phyloP scores from a whole-genome alignment of 2,113 vertebrate genomes.

The Fregetta grallaria region DNA sequence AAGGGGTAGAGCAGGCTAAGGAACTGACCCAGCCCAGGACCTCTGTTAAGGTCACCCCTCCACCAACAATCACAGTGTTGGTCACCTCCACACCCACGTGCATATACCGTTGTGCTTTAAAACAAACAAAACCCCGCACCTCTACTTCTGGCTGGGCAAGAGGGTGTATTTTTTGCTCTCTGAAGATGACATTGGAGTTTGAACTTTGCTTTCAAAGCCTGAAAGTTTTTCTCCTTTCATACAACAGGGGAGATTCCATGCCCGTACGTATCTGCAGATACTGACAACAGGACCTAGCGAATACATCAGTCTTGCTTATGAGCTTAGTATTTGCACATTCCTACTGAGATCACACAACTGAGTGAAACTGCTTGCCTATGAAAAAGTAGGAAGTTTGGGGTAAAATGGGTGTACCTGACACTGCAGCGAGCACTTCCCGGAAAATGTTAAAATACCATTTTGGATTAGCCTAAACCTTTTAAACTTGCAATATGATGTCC shows the following conservation, averaged over 20 bases:
- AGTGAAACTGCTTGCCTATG: neutral
- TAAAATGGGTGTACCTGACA: neutral
- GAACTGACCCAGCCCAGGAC: fast-evolving
- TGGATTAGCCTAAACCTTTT: neutral
- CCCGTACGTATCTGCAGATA: neutral
- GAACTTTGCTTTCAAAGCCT: neutral
- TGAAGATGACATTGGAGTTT: neutral
- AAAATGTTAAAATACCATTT: neutral
- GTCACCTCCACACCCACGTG: neutral
- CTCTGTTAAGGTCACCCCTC: neutral
- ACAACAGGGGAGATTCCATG: neutral
- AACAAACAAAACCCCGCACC: neutral
- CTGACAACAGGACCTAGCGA: neutral
- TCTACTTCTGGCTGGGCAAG: neutral
- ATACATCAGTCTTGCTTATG: neutral
- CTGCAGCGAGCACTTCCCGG: neutral
- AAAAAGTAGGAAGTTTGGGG: neutral
- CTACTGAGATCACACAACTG: neutral
- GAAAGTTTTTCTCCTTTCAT: neutral
- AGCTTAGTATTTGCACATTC: neutral
- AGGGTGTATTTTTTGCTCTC: neutral
- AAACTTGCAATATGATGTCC: neutral
- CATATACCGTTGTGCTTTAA: neutral
- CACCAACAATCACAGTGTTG: neutral
- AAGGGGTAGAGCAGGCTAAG: neutral